phyloP scores from a whole-genome alignment of 2,797 vertebrate species.

The Lepus townsendii region DNA sequence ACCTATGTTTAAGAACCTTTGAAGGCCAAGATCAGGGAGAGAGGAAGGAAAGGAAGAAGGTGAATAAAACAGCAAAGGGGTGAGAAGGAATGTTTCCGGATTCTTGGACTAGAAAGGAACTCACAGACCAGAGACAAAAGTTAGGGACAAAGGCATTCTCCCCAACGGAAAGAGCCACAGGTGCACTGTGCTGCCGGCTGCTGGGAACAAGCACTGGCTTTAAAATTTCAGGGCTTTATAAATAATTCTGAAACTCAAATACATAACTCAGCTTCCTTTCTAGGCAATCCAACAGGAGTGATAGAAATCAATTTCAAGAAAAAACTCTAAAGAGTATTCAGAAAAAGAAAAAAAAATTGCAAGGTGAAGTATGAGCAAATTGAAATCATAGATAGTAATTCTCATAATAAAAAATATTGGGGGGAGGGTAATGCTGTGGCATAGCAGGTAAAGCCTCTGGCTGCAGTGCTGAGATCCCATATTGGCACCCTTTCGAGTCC shows the following conservation, averaged over 20 bases:
- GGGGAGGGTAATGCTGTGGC: too few relatives aligned
- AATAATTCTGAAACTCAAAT: constrained; percentile 55
- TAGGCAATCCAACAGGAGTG: neutral
- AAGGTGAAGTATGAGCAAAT: neutral
- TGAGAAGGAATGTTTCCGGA: neutral
- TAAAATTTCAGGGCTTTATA: neutral
- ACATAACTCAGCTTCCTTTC: neutral
- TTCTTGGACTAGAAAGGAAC: neutral
- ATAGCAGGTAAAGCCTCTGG: too few relatives aligned
- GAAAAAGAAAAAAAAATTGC: neutral
- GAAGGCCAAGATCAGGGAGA: neutral
- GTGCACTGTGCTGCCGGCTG: neutral
- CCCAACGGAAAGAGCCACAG: neutral
- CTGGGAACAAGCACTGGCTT: neutral
- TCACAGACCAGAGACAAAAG: constrained; percentile 4
- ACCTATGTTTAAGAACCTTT: neutral
- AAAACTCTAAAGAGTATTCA: neutral
- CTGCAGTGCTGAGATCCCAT: too few relatives aligned
- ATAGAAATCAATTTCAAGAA: neutral
- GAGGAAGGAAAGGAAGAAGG: neutral
- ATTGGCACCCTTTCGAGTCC: too few relatives aligned
- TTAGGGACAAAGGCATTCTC: neutral
- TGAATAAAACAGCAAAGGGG: neutral
- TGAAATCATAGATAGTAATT: neutral
- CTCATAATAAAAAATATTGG: neutral